phyloP scores from a whole-genome alignment of 2,888 invertebrate species.

The Coremacera marginata region DNA sequence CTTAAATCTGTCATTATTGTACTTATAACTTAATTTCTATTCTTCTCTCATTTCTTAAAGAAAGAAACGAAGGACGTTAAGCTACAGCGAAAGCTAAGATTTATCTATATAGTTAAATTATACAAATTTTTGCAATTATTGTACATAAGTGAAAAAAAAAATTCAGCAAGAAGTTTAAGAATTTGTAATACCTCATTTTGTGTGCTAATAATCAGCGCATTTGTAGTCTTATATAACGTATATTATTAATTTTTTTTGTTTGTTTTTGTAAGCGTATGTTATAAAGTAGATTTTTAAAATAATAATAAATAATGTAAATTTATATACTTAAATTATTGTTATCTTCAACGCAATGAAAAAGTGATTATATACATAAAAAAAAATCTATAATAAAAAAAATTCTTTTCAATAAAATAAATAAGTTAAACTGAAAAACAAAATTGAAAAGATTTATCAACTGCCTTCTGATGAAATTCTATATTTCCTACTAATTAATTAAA shows the following conservation, averaged over 20 bases:
- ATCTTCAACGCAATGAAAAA: not conserved
- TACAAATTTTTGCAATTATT: slow-evolving; percentile 20
- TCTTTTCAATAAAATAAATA: not conserved
- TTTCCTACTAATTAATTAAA: slow-evolving; percentile 26
- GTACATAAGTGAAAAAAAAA: slow-evolving; percentile 12
- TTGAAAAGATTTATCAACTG: slow-evolving; percentile 15
- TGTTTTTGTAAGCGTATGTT: slow-evolving; percentile 16
- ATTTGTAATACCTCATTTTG: slow-evolving; percentile 26
- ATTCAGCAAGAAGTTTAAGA: slow-evolving; percentile 14
- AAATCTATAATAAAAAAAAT: not conserved
- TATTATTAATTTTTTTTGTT: slow-evolving; percentile 17
- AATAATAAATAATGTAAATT: slow-evolving; percentile 14
- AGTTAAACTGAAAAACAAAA: not conserved
- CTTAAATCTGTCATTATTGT: slow-evolving; percentile 22
- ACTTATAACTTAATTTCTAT: not conserved
- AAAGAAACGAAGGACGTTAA: slow-evolving; percentile 20
- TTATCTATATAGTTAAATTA: not conserved
- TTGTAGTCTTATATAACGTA: slow-evolving; percentile 2
- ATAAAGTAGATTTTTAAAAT: slow-evolving; percentile 22
- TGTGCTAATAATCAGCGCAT: not conserved
- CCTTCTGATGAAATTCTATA: slow-evolving; percentile 26
- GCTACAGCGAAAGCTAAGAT: not conserved
- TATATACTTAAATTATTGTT: slow-evolving; percentile 3
- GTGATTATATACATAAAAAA: not conserved
- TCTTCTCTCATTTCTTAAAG: slow-evolving; percentile 20